Percentiles rank a stretch among this genome's conserved stretches.
phyloP scores from a whole-genome alignment of 2,113 vertebrate species.

The Varanus komodoensis region DNA sequence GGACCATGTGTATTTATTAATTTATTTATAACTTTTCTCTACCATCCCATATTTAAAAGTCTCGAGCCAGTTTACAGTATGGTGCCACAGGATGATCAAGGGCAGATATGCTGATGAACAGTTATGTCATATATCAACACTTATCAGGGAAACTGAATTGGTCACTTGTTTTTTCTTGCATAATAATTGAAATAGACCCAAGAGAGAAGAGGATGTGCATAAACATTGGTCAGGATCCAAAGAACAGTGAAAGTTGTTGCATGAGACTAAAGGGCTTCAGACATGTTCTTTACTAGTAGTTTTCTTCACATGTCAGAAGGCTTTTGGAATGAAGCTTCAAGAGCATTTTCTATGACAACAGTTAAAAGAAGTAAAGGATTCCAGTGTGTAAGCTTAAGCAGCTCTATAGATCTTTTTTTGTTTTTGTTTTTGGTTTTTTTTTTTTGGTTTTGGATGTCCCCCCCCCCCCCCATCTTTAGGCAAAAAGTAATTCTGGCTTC shows the following conservation, averaged over 20 bases:
- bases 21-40: no score
- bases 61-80: no score
- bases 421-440: slow-evolving; percentile 4
- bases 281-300: neutral
- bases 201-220: neutral
- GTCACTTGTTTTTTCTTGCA: neutral
- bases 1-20: neutral
- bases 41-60: no score
- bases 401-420: slow-evolving; percentile 14
- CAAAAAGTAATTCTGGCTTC: slow-evolving; percentile 46
- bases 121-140: neutral
- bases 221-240: neutral
- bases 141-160: neutral
- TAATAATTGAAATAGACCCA: neutral
- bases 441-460: neutral
- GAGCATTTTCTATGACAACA: neutral
- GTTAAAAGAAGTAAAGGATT: neutral
- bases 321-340: neutral
- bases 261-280: neutral
- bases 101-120: neutral
- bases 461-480: neutral
- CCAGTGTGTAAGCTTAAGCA: neutral
- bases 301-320: neutral
- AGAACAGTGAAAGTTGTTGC: neutral
- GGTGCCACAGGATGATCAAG: no score